Percentiles rank a stretch among this genome's conserved stretches.
phyloP scores from a whole-genome alignment of 2,888 invertebrate species.

The Drosophila meridiana region DNA sequence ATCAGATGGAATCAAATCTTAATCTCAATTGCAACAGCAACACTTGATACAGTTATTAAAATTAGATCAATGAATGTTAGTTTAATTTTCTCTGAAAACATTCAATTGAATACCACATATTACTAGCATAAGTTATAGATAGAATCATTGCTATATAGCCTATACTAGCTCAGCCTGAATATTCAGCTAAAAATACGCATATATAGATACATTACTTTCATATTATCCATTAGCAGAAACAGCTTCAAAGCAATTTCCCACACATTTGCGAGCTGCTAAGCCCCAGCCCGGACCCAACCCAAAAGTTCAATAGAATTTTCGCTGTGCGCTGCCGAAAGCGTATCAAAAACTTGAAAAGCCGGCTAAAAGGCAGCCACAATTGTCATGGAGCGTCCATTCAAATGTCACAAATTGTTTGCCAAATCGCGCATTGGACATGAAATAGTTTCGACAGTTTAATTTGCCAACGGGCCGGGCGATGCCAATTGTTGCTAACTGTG shows the following conservation, averaged over 20 bases:
- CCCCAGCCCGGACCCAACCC: slow-evolving; percentile 37
- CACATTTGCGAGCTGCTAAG: slow-evolving; percentile 25
- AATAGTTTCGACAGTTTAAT: slow-evolving; percentile 84
- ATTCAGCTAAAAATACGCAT: too few relatives aligned
- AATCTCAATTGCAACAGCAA: too few relatives aligned
- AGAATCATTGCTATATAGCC: background rate
- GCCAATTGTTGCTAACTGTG: slow-evolving; percentile 53
- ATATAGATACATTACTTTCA: background rate
- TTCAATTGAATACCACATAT: background rate
- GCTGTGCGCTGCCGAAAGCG: slow-evolving; percentile 54
- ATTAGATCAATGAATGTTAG: background rate
- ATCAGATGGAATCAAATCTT: too few relatives aligned
- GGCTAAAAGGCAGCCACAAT: slow-evolving; percentile 71
- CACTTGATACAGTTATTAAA: background rate
- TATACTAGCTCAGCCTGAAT: background rate
- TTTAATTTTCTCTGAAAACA: background rate
- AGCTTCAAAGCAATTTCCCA: slow-evolving; percentile 43
- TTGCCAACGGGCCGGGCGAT: slow-evolving; percentile 72
- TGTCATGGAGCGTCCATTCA: slow-evolving; percentile 81
- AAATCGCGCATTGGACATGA: slow-evolving; percentile 82
- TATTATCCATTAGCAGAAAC: background rate
- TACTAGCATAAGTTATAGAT: background rate
- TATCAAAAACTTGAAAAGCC: slow-evolving; percentile 50
- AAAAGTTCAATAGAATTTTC: slow-evolving; percentile 55
- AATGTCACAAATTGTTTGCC: slow-evolving; percentile 84